Percentiles rank a stretch among this genome's conserved stretches.
Evolutionary conservation across 2,888 invertebrate species (phyloP).

Genomic region (Ariolimax columbianus): DNA sequence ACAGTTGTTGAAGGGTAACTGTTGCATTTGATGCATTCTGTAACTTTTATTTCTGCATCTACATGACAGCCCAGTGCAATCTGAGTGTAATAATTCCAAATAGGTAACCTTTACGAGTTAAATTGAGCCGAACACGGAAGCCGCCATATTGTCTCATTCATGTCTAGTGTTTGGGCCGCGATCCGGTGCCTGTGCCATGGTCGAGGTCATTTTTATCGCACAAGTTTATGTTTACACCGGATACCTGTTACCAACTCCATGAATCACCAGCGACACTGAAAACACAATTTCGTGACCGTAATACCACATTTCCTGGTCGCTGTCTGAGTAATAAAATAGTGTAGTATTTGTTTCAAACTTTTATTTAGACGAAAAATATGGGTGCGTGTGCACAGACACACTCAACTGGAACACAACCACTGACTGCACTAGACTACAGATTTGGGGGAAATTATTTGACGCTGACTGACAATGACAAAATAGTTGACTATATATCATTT

Average conservation of each 20-base stretch:
- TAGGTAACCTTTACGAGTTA: neutral
- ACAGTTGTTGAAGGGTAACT: neutral
- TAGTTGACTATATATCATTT: too few species aligned
- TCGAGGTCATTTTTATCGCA: neutral
- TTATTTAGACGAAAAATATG: too few species aligned
- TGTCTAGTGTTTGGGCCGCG: neutral
- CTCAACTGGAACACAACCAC: too few species aligned
- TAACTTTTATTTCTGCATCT: neutral
- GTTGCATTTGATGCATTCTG: neutral
- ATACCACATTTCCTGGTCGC: too few species aligned
- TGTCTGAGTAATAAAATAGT: too few species aligned
- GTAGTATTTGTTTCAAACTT: too few species aligned
- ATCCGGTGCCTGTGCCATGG: neutral
- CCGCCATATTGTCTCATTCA: slow-evolving; percentile 43
- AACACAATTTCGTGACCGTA: too few species aligned
- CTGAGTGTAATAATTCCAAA: neutral
- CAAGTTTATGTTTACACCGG: neutral
- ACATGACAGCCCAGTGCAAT: neutral
- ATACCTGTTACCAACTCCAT: neutral
- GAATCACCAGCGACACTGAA: neutral
- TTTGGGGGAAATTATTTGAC: too few species aligned
- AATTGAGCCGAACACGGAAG: slow-evolving; percentile 31
- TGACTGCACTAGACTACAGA: too few species aligned
- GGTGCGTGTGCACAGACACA: too few species aligned
- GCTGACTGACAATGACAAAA: too few species aligned